Evolutionary conservation across 2,888 invertebrate genomes (phyloP), one percentile per base, ranked within the genome.

Genomic region (Trachelus tabidus): DNA sequence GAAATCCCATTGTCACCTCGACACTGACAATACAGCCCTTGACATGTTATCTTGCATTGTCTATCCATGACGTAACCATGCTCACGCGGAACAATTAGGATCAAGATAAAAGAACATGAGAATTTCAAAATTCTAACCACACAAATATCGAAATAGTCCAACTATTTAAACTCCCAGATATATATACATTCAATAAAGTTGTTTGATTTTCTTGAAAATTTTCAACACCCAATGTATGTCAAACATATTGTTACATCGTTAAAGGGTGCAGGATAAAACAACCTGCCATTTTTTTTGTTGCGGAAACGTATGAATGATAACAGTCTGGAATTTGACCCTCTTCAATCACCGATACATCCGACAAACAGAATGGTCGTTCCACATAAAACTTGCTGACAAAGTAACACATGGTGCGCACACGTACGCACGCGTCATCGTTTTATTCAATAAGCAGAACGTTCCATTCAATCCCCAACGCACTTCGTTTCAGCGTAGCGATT

Each of bases 1-100:
- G 79, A 76, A 75, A 79, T 71, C 69, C 80, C 79, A 83, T 83
- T 83, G 79, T 81, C 80, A 80, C 80, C 76, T 78, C 74, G 73
- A 76, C 77, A 76, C 76, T 76, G 75, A 75, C 73, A 56, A 56
- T 75, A 73, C 71, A 35, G 12, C 78, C 74, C 76, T 40, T 56
- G 69, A 74, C 73, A 33, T 33, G 35, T 75, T 23, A 76, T 56
- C 37, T 76, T 69, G 56, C 75, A 31, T 75, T 75, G 37, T 75
- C 31, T 23, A 23, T 56, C 56, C 56, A 56, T 56, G 23, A 56
- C 56, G 23, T 23, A 56, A 56, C 23, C 23, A 56, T 56, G 23
- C 56, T 56, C 23, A 23, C 9, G 56, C 56, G 56, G 23, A 56
- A 56, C 23, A 56, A 56, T 56, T 56, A 56, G 9, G 9, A 23